Base-by-base conservation (phyloP, 2,113 vertebrate species). In the Pelecanoides urinatrix region DNA sequence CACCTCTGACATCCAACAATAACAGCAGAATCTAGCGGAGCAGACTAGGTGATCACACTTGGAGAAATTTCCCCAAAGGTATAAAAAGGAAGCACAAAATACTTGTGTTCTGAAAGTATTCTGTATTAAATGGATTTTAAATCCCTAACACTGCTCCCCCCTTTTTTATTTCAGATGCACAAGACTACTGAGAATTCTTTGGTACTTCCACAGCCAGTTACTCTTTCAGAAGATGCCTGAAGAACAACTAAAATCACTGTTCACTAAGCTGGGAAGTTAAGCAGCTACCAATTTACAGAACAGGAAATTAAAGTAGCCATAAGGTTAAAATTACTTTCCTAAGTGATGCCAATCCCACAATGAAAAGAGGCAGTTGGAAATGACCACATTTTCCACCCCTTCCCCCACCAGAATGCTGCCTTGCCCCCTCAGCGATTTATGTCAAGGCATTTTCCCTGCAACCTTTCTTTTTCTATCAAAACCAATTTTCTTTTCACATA, bases 281-380 rank as follows among this genome's bases (percentile, higher is more conserved):
- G 89, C 92, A 96, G 88, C 92, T 94, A 92, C 92, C 83, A 88
- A 87, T 80, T 91, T 84, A 85, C 47, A 81, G 79, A 92, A 83
- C 88, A 97, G 92, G 91, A 97, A 97, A 96, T 95, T 86, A 89
- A 94, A 94, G 76, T 62, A 96, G 86, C 88, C 76, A 91, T 65
- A 88, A 75, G 80, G 94, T 89, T 91, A 91, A 94, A 95, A 95
- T 94, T 87, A 91, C 62, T 87, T 18, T 93, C 61, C 50, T 58
- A 74, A 89, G 49, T 19, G 86, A 91, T 89, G 91, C 89, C 92
- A 96, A 95, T 75, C 68, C 92, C 92, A 88, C 86, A 92, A 61
- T 42, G 91, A 97, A 95, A 94, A 68, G 25, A 94, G 92, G 68
- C 40, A 36, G 76, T 11, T 90, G 77, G 81, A 94, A 95, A 79